Percentiles rank a stretch among this genome's conserved stretches.
These are phyloP conservation scores for Cinclus cinclus DNA, from an alignment of 2,113 vertebrate species.

Conservation along the genomic window DNA sequence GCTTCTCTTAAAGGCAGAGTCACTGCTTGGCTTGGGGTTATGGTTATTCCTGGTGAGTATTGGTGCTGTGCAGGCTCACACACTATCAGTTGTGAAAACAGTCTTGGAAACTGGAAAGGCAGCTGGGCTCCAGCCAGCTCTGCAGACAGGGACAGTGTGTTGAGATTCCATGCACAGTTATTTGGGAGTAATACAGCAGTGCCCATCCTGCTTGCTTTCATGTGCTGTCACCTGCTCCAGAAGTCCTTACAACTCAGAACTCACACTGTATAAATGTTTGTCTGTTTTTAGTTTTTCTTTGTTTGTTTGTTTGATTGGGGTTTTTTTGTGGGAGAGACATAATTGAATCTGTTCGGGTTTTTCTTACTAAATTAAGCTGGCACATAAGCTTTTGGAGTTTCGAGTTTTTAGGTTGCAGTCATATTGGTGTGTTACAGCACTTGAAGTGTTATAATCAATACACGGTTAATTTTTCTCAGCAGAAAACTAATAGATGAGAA, in stretches of 20 bases:
- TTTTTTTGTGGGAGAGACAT: background rate
- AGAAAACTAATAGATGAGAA: background rate
- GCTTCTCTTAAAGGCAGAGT: background rate
- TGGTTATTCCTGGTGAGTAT: background rate
- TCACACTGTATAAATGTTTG: background rate
- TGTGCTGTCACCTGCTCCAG: background rate
- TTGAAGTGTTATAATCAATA: background rate
- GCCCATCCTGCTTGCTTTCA: background rate
- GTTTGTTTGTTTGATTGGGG: background rate
- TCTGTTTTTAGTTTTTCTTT: background rate
- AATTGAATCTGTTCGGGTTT: background rate
- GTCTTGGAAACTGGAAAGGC: background rate
- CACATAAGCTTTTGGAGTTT: background rate
- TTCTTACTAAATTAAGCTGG: background rate
- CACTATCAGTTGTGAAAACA: accelerated
- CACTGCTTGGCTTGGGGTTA: background rate
- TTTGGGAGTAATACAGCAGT: background rate
- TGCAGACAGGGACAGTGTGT: background rate
- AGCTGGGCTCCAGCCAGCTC: background rate
- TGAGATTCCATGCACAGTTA: background rate
- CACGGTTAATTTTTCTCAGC: background rate
- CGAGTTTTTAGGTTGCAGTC: background rate
- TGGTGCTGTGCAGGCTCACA: background rate
- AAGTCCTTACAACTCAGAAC: background rate
- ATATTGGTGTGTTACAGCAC: background rate